Evolutionary conservation across 2,113 vertebrate genomes (phyloP).

Genomic region (Pica pica): DNA sequence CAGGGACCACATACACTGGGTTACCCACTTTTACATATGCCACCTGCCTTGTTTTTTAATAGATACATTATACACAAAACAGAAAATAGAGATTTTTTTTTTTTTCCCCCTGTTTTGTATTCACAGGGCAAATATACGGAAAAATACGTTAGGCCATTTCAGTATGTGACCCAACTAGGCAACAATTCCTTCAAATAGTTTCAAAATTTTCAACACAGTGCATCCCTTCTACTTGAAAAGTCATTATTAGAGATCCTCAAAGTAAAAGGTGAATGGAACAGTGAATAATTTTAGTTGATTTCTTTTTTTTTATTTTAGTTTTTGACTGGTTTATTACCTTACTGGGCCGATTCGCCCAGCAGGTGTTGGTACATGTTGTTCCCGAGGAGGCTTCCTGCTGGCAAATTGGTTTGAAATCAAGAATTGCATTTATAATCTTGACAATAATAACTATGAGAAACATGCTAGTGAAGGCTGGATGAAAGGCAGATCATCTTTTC

Average conservation of each 20-base stretch:
- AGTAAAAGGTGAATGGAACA: background rate
- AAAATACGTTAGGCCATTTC: background rate
- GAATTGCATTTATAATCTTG: conserved; percentile 45
- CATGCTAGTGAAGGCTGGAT: conserved; percentile 14
- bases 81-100: background rate
- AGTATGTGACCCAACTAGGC: background rate
- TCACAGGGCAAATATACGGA: background rate
- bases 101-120: background rate
- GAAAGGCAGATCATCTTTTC: conserved; percentile 32
- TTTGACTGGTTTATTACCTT: background rate
- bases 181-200: background rate
- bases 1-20: background rate
- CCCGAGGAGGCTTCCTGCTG: conserved; percentile 25
- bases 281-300: background rate
- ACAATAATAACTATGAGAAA: conserved; percentile 30
- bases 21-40: background rate
- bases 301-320: background rate
- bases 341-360: background rate
- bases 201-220: background rate
- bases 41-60: background rate
- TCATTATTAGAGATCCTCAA: background rate
- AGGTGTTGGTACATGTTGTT: background rate
- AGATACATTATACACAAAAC: background rate
- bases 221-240: background rate
- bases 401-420: conserved; percentile 56